Evolutionary conservation across 2,888 invertebrate genomes (phyloP).

Genomic region (Napeogenes inachia): DNA sequence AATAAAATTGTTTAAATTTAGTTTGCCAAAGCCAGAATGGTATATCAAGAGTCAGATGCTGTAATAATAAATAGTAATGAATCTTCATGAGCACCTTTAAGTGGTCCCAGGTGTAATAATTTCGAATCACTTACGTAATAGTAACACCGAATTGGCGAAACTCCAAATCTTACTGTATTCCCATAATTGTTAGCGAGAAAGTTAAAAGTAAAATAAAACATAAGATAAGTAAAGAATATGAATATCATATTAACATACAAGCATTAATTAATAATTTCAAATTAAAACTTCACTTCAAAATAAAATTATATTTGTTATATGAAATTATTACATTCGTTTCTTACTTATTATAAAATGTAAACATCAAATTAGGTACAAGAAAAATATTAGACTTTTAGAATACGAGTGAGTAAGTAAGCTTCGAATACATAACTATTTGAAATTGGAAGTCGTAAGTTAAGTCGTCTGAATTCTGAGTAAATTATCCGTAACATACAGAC

Average conservation of each 20-base stretch:
- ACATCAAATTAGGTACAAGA: background rate
- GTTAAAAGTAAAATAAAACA: constrained; percentile 8
- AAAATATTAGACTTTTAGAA: background rate
- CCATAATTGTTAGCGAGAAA: constrained; percentile 21
- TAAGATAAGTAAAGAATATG: background rate
- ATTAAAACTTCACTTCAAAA: too few relatives aligned
- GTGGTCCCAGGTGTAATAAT: constrained; percentile 26
- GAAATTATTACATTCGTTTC: too few relatives aligned
- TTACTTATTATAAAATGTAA: too few relatives aligned
- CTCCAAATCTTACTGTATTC: constrained; percentile 21
- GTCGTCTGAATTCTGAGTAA: constrained; percentile 5
- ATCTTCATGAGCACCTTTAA: constrained; percentile 8
- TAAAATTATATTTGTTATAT: too few relatives aligned
- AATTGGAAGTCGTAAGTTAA: constrained; percentile 7
- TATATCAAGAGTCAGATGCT: background rate
- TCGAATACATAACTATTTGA: background rate
- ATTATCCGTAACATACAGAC: constrained; percentile 5
- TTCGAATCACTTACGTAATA: constrained; percentile 23
- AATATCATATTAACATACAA: too few relatives aligned
- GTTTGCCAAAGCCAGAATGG: too few relatives aligned
- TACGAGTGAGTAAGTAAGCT: background rate
- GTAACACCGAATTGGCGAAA: constrained; percentile 23
- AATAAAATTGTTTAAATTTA: too few relatives aligned
- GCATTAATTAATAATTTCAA: too few relatives aligned
- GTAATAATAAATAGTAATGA: constrained; percentile 5